Evolutionary conservation across 1,140 invertebrate species (phyloP).

Genomic region (Conus ventricosus): DNA sequence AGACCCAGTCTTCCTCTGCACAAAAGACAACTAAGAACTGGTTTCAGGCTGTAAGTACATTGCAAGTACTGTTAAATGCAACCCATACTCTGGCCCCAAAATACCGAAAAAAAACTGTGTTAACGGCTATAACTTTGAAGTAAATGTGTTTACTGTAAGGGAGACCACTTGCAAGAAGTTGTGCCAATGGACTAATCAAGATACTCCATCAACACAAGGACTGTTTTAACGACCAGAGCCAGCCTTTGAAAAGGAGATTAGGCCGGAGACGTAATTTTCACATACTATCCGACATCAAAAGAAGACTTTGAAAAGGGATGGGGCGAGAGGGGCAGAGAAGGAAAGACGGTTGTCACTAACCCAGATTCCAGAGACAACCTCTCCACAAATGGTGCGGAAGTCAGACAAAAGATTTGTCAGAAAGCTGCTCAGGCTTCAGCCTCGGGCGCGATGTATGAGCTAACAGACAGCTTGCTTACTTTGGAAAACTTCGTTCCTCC

Average conservation of each 20-base stretch:
- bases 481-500: background rate
- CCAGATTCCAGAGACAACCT: background rate
- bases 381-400: background rate
- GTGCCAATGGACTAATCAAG: background rate
- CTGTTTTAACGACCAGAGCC: background rate
- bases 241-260: background rate
- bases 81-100: no score
- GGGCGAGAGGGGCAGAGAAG: background rate
- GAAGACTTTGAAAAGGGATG: background rate
- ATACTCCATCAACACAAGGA: background rate
- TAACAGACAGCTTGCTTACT: background rate
- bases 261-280: background rate
- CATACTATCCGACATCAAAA: background rate
- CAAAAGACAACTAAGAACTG: no score
- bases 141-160: background rate
- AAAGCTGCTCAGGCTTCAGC: background rate
- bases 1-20: no score
- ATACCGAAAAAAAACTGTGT: no score
- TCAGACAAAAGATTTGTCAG: background rate
- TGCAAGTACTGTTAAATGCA: no score
- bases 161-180: background rate
- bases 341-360: background rate
- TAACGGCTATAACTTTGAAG: background rate
- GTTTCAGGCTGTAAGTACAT: no score
- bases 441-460: slow-evolving; percentile 14